Evolutionary conservation across 2,797 vertebrate genomes (phyloP).

Genomic region (Synanceia verrucosa): DNA sequence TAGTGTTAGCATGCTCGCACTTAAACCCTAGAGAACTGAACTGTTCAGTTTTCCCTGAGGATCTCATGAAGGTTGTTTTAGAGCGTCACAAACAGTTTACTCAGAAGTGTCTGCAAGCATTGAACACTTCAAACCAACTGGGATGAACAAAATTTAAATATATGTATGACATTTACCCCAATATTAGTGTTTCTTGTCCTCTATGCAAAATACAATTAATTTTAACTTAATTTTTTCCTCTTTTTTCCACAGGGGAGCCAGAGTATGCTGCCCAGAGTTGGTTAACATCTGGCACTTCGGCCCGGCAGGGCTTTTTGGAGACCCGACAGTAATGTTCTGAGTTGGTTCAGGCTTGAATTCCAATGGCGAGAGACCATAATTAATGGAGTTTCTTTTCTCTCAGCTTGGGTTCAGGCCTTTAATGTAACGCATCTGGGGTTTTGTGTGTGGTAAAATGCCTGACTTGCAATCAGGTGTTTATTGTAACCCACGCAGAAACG

Average conservation of each 20-base stretch:
- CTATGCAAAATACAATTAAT: too few relatives aligned
- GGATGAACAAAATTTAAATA: too few relatives aligned
- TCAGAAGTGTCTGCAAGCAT: neutral
- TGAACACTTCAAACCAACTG: neutral
- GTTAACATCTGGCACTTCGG: slow-evolving; percentile 25
- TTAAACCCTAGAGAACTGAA: neutral
- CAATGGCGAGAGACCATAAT: slow-evolving; percentile 23
- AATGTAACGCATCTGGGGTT: slow-evolving; percentile 67
- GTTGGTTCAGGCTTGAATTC: slow-evolving; percentile 74
- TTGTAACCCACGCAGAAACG: slow-evolving; percentile 45
- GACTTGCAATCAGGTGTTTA: slow-evolving; percentile 56
- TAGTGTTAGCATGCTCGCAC: neutral
- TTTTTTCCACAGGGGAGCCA: slow-evolving; percentile 50
- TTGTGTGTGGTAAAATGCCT: slow-evolving; percentile 50
- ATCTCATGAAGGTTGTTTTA: too few relatives aligned
- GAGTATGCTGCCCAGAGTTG: slow-evolving; percentile 14
- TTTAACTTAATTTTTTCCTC: neutral
- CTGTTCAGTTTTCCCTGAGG: too few relatives aligned
- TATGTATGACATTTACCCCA: neutral
- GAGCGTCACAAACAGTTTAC: too few relatives aligned
- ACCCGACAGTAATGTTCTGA: slow-evolving; percentile 85
- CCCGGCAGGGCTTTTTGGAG: slow-evolving; percentile 64
- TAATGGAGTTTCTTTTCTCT: slow-evolving; percentile 15
- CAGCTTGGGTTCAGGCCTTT: slow-evolving; percentile 59
- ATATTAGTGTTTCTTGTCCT: too few relatives aligned